Base-by-base conservation (phyloP, 1,140 invertebrate genomes). In the Hormaphis cornu region DNA sequence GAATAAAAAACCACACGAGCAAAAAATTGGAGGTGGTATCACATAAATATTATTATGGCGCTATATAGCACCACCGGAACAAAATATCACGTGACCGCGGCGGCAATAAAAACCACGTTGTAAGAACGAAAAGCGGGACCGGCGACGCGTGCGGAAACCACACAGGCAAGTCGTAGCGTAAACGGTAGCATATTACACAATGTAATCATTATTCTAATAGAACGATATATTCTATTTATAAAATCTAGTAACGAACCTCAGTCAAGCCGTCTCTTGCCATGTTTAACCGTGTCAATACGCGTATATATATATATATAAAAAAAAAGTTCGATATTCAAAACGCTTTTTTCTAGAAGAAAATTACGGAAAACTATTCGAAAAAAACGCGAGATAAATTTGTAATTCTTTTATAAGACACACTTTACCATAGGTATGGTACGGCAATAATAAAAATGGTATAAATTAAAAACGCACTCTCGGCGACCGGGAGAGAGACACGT, bases 61-160 rank as follows among this genome's bases (percentile, higher is more conserved):
- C n/a, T n/a, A n/a, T n/a, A n/a, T n/a, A n/a, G n/a, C n/a, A n/a
- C n/a, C n/a, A n/a, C n/a, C n/a, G n/a, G n/a, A n/a, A n/a, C n/a
- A n/a, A n/a, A n/a, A n/a, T n/a, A n/a, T 50, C 46, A 30, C 52
- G 28, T 35, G 30, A 54, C n/a, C 16, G 24, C 26, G 50, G 14
- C n/a, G n/a, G 30, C 61, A 46, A 66, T 48, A 66, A 16, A 48
- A 66, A 50, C 44, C 61, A 66, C 61, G 61, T 66, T 66, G 28
- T 30, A 26, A 6, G n/a, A 6, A 48, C 0, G 44, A 24, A 4
- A 5, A 10, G n/a, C 44, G 20, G 7, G 18, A 28, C 2, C 44
- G 22, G 9, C 20, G 22, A 24, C 22, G 9, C 8, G 24, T 3
- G 44, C 50, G 16, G n/a, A 53, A 53, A 53, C 8, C 52, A 30